phyloP scores from a whole-genome alignment of 2,113 vertebrate species.

The Semnopithecus entellus region DNA sequence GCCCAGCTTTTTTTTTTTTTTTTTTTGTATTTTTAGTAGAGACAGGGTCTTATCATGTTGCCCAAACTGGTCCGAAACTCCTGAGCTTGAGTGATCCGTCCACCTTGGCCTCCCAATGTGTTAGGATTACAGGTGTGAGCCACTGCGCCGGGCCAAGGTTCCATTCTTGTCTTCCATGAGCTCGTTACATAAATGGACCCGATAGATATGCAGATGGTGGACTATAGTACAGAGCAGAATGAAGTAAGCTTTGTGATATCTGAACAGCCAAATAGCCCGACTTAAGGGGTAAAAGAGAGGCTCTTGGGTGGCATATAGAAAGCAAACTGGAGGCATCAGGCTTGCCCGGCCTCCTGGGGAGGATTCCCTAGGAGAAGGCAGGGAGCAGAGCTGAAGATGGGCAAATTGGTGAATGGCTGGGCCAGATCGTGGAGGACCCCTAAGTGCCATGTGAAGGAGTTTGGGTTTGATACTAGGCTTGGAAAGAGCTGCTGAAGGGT shows the following conservation, averaged over 20 bases:
- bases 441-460: background rate
- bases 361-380: background rate
- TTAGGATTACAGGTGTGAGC: too few species aligned
- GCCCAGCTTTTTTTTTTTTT: too few species aligned
- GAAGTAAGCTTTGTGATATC: background rate
- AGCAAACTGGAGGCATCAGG: background rate
- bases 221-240: background rate
- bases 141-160: rapidly evolving
- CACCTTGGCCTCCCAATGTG: too few species aligned
- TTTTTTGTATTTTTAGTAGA: too few species aligned
- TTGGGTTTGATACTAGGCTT: background rate
- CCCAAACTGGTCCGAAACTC: too few species aligned
- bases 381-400: background rate
- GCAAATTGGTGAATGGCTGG: background rate
- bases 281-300: background rate
- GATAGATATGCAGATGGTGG: background rate
- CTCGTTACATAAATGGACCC: background rate
- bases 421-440: background rate
- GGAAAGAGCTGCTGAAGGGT: background rate
- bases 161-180: background rate
- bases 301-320: background rate
- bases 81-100: too few species aligned
- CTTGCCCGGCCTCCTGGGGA: background rate
- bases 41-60: too few species aligned
- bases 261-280: background rate